A percentile compares a stretch with the other conserved stretches of the same genome.
Conservation (phyloP, 1,140 invertebrate genomes). For the Cyphomyrmex costatus region DNA sequence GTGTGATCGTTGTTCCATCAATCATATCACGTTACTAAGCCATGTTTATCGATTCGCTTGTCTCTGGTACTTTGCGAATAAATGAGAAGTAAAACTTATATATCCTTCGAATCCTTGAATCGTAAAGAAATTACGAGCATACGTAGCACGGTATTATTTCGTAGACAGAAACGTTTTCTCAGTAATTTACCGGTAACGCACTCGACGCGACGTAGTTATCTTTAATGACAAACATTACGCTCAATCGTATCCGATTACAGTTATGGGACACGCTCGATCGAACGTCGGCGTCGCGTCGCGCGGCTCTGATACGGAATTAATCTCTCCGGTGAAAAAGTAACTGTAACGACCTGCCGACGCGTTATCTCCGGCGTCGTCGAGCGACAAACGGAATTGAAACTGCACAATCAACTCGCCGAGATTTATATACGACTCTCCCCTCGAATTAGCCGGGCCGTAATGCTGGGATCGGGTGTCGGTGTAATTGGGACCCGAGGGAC, state of each 20-base stretch:
- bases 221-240: conserved; percentile 54
- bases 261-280: conserved; percentile 53
- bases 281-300: conserved; percentile 31
- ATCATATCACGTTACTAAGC: conserved; percentile 2
- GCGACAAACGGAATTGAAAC: conserved; percentile 82
- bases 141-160: not conserved
- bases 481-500: conserved; percentile 85
- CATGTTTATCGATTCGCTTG: conserved; percentile 10
- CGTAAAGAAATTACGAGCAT: not conserved
- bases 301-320: conserved; percentile 52
- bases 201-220: conserved; percentile 19
- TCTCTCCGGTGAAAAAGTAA: conserved; percentile 50
- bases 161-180: not conserved
- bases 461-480: conserved; percentile 84
- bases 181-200: not conserved
- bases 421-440: conserved; percentile 84
- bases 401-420: conserved; percentile 82
- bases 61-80: not conserved
- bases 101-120: no score
- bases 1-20: conserved; percentile 26
- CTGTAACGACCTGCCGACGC: conserved; percentile 56
- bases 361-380: conserved; percentile 38
- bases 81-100: not conserved
- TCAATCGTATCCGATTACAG: conserved; percentile 61
- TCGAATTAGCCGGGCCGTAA: conserved; percentile 84